Evolutionary conservation across 2,113 vertebrate species (phyloP).

Genomic region (Alaudala cheleensis): DNA sequence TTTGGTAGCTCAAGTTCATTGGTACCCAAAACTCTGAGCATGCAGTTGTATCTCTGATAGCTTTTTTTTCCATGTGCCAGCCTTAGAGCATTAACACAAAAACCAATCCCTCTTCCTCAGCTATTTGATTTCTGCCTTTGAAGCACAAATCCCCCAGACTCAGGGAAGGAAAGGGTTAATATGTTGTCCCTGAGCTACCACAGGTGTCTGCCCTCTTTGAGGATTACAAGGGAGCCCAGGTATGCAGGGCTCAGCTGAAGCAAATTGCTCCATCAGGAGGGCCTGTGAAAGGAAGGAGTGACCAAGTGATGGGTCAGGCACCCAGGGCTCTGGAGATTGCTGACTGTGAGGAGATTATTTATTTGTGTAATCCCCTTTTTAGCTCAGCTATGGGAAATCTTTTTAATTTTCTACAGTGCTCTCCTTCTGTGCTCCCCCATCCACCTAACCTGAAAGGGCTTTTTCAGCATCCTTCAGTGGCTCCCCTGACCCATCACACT

Average conservation of each 20-base stretch:
- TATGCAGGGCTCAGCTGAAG: not conserved
- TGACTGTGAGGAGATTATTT: not conserved
- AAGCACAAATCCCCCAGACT: not conserved
- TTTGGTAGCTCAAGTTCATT: not conserved
- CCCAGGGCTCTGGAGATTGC: not conserved
- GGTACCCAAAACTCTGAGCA: not conserved
- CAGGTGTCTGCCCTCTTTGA: not conserved
- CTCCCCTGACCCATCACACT: not conserved
- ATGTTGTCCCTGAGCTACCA: not conserved
- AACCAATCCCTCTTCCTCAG: not conserved
- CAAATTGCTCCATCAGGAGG: not conserved
- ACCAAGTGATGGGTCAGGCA: not conserved
- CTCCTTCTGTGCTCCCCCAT: not conserved
- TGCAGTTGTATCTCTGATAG: not conserved
- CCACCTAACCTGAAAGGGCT: not conserved
- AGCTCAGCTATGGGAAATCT: not conserved
- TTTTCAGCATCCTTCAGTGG: not conserved
- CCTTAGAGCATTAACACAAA: not conserved
- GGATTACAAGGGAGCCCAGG: not conserved
- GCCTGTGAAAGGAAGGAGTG: not conserved
- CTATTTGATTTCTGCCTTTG: not conserved
- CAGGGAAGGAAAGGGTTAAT: not conserved
- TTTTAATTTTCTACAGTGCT: not conserved
- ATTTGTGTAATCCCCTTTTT: not conserved
- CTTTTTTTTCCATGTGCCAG: not conserved